Base-by-base conservation (phyloP, 2,113 vertebrate species). In the Nothoprocta perdicaria region DNA sequence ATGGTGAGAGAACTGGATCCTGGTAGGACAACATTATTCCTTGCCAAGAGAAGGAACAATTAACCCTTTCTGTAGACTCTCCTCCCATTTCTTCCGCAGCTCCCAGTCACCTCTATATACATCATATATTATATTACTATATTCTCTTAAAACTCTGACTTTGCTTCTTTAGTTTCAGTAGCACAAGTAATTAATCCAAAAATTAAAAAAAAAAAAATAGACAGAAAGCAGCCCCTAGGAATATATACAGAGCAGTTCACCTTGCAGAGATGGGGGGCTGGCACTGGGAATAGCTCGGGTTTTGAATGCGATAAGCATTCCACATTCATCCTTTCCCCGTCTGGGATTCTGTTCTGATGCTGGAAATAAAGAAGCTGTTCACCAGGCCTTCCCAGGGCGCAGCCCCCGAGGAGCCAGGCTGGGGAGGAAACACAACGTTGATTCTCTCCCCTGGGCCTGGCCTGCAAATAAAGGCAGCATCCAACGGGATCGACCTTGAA, bases 111-210 rank as follows among this genome's bases (percentile, higher is more conserved):
- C 38, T 86, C 89, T 88, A 84, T 90, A 93, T 94, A 95, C 52
- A 87, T 85, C 61, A 95, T 96, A 95, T 96, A 96, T 93, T 97
- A 95, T 95, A 96, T 97, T 94, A 97, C 94, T 96, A 96, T 95
- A 68, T 73, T 94, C 84, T 95, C 77, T 96, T 93, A 97, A 55
- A 91, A 65, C 9, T 93, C 69, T 94, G 77, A 83, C 67, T 90
- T 95, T 79, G 43, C 82, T 66, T 78, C 91, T 96, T 90, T 88
- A 82, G 31, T 69, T 87, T 92, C 88, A 90, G 92, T 93, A 94
- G 87, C 80, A 6, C 79, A 95, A 87, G 41, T 73, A 24, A 80
- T 83, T 69, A 86, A 82, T 82, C 55, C n/a, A 45, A 91, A 89
- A 84, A 43, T 55, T 29, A 50, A 52, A 53, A 66, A 68, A 35